Base-by-base conservation (phyloP, 1,140 invertebrate species). In the Carposina sasakii region DNA sequence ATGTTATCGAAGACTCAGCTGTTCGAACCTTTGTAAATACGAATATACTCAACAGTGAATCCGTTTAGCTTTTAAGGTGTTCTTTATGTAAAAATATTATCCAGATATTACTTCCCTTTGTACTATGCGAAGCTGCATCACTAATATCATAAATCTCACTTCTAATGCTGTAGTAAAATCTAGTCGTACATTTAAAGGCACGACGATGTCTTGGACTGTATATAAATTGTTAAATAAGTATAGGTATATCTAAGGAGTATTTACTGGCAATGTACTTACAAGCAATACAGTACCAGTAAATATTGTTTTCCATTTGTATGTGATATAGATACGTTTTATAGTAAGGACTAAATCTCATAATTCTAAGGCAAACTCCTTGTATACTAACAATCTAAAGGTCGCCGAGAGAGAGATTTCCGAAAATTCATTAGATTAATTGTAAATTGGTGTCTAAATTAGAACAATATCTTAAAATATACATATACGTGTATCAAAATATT, bases 181-280 rank as follows among this genome's bases (percentile, higher is more conserved):
- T 82, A 82, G 78, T 82, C 78, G 76, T 81, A 82, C 64, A 67
- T 76, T 75, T 52, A 77, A 81, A 76, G 73, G 71, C 70, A 71
- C 63, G 65, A 71, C 63, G 60, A 63, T 61, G 69, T 75, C 64
- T 76, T 67, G 62, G 60, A 72, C 67, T 79, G 72, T 81, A 75
- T 48, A 76, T 79, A 79, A 63, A 64, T 66, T 57, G 60, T 61
- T 66, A 60, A 51, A 72, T 67, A 72, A 65, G 52, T 53, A 71
- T 69, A 69, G 55, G n/a, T n/a, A n/a, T n/a, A 58, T 69, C 69
- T 67, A 55, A 59, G 62, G 54, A 65, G 68, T 67, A 68, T 76
- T 72, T 64, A 61, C 63, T 63, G 62, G 26, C 45, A 54, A 59
- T 60, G 62, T 48, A 44, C 37, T 57, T 61, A 16, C 8, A 6